A percentile compares a stretch with the other conserved stretches of the same genome.
phyloP scores from a whole-genome alignment of 2,888 invertebrate species.

The Catotricha subobsoleta region DNA sequence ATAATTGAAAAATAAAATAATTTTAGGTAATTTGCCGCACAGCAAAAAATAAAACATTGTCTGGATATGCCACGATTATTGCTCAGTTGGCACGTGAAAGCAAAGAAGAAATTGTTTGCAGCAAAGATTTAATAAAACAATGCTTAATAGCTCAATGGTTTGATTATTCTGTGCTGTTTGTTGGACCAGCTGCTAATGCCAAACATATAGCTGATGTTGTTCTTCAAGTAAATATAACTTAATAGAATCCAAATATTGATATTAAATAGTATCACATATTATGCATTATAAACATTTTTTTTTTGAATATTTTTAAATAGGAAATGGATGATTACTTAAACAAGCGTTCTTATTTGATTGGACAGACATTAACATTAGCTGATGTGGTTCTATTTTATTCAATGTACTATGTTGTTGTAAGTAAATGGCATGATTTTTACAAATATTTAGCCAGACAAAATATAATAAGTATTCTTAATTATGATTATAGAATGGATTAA shows the following conservation, averaged over 20 bases:
- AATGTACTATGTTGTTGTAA: constrained; percentile 46
- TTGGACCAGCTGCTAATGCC: constrained; percentile 19
- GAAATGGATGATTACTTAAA: constrained; percentile 37
- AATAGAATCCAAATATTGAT: background rate
- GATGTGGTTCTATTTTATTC: constrained; percentile 52
- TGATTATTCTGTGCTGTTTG: constrained; percentile 37
- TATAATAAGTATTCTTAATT: constrained; percentile 7
- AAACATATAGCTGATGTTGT: background rate
- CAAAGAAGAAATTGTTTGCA: constrained; percentile 22
- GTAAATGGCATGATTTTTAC: constrained; percentile 17
- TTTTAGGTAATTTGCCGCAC: constrained; percentile 33
- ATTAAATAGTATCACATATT: background rate
- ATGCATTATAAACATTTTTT: background rate
- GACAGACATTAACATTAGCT: constrained; percentile 39
- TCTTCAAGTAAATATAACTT: background rate
- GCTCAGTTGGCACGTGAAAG: constrained; percentile 31
- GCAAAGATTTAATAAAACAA: constrained; percentile 25
- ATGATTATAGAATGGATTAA: constrained; percentile 41
- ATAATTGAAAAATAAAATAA: constrained; percentile 3
- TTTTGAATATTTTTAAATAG: constrained; percentile 16
- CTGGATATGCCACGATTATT: constrained; percentile 36
- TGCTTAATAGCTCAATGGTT: constrained; percentile 44
- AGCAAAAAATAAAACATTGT: constrained; percentile 30
- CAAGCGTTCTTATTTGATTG: constrained; percentile 38
- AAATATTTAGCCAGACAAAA: background rate